Conservation (phyloP, 2,888 invertebrate species). For the Rhodophaea formosa region DNA sequence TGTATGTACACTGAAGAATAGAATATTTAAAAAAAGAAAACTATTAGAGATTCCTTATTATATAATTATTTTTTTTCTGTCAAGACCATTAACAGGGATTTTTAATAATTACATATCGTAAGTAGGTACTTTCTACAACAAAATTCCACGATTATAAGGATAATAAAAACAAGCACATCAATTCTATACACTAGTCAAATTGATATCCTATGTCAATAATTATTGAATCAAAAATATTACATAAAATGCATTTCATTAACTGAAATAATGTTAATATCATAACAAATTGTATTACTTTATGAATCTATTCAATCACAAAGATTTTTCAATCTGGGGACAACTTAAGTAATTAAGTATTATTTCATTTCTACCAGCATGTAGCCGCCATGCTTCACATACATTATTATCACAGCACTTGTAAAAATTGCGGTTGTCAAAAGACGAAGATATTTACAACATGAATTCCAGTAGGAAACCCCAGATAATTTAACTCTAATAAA, state of each 20-base stretch:
- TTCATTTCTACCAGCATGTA: constrained; percentile 42
- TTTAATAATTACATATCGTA: constrained; percentile 35
- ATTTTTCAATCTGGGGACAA: constrained; percentile 48
- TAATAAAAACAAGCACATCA: constrained; percentile 50
- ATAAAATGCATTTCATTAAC: constrained; percentile 51
- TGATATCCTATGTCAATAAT: constrained; percentile 31
- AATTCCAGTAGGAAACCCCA: constrained; percentile 48
- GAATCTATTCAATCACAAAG: constrained; percentile 42
- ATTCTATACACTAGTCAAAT: constrained; percentile 27
- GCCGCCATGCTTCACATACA: constrained; percentile 45
- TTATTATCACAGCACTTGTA: constrained; percentile 72
- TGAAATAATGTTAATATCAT: constrained; percentile 46
- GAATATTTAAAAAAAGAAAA: too few species aligned
- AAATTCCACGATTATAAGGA: constrained; percentile 52
- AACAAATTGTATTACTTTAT: constrained; percentile 37
- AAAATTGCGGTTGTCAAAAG: constrained; percentile 63
- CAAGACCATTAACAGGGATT: constrained; percentile 35
- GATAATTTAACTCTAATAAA: constrained; percentile 45
- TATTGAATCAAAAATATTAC: constrained; percentile 42
- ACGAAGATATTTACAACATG: constrained; percentile 56
- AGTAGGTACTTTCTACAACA: constrained; percentile 44
- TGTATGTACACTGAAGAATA: too few species aligned
- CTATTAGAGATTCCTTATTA: constrained; percentile 29
- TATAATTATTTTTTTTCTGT: constrained; percentile 35
- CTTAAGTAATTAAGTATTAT: constrained; percentile 47